Evolutionary conservation across 2,888 invertebrate species (phyloP).

Genomic region (Phortica okadai): DNA sequence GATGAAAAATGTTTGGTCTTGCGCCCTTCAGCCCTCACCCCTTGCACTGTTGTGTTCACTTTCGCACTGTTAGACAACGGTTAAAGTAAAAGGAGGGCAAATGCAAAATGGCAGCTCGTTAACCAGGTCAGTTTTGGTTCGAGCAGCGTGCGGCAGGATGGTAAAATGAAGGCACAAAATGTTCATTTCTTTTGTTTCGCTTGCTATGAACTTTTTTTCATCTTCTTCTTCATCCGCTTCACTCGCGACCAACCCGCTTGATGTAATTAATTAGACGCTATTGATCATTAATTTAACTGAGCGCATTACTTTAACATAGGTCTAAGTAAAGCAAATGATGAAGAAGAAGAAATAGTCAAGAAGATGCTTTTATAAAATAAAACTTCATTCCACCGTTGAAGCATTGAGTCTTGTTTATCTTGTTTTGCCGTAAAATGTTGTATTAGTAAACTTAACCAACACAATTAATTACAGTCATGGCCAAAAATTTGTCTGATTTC

Average conservation of each 20-base stretch:
- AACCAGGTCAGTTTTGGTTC: conserved; percentile 3
- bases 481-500: no score
- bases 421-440: no score
- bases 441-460: no score
- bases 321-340: neutral
- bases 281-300: conserved; percentile 1
- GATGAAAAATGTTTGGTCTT: conserved; percentile 53
- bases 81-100: neutral
- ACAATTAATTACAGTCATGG: no score
- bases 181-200: no score
- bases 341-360: neutral
- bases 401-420: no score
- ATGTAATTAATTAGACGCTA: neutral
- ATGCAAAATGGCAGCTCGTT: neutral
- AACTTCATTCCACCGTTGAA: no score
- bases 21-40: conserved; percentile 5
- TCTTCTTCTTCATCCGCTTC: neutral
- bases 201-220: neutral
- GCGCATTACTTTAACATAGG: conserved; percentile 6
- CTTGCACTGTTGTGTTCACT: neutral
- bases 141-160: no score
- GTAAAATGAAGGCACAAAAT: no score
- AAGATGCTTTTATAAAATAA: neutral
- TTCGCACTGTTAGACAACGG: conserved; percentile 2
- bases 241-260: neutral